Base-by-base conservation (phyloP, 2,113 vertebrate genomes). In the Pelmatolapia mariae region DNA sequence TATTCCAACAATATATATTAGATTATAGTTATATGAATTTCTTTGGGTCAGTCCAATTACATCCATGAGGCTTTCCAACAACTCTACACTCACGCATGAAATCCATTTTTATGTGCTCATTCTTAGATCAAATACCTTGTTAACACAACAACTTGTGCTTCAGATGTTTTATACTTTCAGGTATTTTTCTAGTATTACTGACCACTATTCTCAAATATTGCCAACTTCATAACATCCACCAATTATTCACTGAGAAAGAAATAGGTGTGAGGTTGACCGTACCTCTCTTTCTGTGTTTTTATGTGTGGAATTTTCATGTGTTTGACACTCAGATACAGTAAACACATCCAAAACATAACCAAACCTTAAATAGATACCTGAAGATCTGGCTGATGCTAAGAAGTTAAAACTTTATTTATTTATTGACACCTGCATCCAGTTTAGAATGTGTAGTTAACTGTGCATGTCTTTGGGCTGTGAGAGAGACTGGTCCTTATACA, bases 31-130 rank as follows among this genome's bases (percentile, higher is more conserved):
- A 63, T 36, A 63, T n/a, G 18, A 0, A 63, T 63, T 19, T 63
- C 5, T 63, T 63, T 63, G 59, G 29, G 31, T 63, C 9, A 19
- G 29, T 19, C 16, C 11, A 63, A 33, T 33, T 19, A 0, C 38
- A 71, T 24, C 66, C 22, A 68, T 0, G 12, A 40, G 0, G 36
- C 4, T 40, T 71, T 71, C 0, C n/a, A 40, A 3, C 31, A 33
- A 5, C 11, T 68, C 36, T 43, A 43, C 12, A 16, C 5, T 71
- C 8, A 10, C 1, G 12, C 0, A 22, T 0, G 2, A 68, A 38
- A 68, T 68, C 61, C 19, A 68, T 68, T 38, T 71, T 71, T 43
- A 43, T 71, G 38, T 24, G 38, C 0, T 43, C 38, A 24, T 71
- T 71, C 7, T 24, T 71, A 71, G 12, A 66, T 38, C 7, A 22